These are phyloP conservation scores for Cydia pomonella DNA, from an alignment of 1,140 invertebrate genomes.

Conservation along the genomic window DNA sequence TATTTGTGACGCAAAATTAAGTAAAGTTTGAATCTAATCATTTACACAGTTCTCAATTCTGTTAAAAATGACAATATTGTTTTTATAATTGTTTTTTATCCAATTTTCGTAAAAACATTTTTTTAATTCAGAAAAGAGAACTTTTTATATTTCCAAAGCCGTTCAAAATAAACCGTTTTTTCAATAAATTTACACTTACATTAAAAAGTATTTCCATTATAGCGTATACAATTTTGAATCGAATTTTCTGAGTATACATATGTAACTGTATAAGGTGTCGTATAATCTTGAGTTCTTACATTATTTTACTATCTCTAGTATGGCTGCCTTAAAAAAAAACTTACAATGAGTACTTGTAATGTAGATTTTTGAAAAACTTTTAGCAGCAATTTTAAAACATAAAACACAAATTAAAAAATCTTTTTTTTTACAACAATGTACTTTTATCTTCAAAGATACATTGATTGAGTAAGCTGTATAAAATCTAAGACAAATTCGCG, in stretches of 20 bases:
- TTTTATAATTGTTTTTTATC: background rate
- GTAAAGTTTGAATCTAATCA: background rate
- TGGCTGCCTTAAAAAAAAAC: constrained; percentile 58
- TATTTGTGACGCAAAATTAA: constrained; percentile 14
- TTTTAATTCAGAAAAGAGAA: constrained; percentile 30
- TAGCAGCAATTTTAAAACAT: too few species aligned
- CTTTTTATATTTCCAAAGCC: constrained; percentile 33
- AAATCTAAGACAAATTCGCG: too few species aligned
- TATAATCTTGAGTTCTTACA: constrained; percentile 56
- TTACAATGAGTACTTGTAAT: constrained; percentile 51
- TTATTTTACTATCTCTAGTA: constrained; percentile 54
- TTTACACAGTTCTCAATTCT: constrained; percentile 9
- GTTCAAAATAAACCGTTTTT: constrained; percentile 35
- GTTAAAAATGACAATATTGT: constrained; percentile 36
- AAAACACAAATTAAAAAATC: too few species aligned
- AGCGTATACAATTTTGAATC: constrained; percentile 73
- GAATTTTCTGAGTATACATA: constrained; percentile 63
- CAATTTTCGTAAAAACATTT: background rate
- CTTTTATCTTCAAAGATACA: too few species aligned
- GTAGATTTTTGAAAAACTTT: constrained; percentile 7
- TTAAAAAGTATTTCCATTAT: constrained; percentile 55
- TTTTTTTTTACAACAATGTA: too few species aligned
- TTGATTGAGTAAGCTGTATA: too few species aligned
- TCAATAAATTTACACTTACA: constrained; percentile 56
- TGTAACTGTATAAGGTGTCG: constrained; percentile 45